Evolutionary conservation across 1,140 invertebrate species (phyloP).

Genomic region (Gerris buenoi): DNA sequence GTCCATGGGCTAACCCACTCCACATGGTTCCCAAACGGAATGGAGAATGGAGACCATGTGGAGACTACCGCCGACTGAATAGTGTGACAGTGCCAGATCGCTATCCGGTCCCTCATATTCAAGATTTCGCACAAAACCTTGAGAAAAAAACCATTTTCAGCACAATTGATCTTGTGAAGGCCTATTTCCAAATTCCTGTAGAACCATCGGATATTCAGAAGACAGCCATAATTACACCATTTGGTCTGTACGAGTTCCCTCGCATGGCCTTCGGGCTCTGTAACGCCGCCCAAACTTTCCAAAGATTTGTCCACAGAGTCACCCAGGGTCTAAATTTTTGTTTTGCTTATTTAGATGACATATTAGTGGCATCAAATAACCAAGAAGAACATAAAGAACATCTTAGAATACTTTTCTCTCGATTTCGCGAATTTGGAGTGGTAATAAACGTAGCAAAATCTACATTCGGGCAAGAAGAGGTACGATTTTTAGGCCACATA

Average conservation of each 20-base stretch:
- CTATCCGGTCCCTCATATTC: constrained; percentile 3
- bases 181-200: neutral
- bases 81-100: neutral
- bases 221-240: neutral
- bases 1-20: neutral
- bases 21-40: neutral
- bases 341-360: constrained; percentile 37
- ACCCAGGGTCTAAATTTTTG: constrained; percentile 25
- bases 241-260: neutral
- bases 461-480: constrained; percentile 14
- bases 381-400: constrained; percentile 22
- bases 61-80: neutral
- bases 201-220: neutral
- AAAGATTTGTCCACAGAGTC: constrained; percentile 14
- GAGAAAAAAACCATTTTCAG: neutral
- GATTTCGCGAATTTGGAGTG: constrained; percentile 4
- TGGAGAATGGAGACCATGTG: neutral
- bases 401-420: constrained; percentile 6
- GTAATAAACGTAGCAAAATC: constrained; percentile 19
- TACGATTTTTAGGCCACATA: constrained; percentile 25
- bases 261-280: constrained; percentile 9
- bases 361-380: constrained; percentile 31
- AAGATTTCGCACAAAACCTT: constrained; percentile 8
- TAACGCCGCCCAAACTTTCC: constrained; percentile 15
- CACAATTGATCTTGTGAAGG: neutral